Percentiles rank a stretch among this genome's conserved stretches.
phyloP scores from a whole-genome alignment of 1,140 invertebrate genomes.

The Elysia chlorotica region DNA sequence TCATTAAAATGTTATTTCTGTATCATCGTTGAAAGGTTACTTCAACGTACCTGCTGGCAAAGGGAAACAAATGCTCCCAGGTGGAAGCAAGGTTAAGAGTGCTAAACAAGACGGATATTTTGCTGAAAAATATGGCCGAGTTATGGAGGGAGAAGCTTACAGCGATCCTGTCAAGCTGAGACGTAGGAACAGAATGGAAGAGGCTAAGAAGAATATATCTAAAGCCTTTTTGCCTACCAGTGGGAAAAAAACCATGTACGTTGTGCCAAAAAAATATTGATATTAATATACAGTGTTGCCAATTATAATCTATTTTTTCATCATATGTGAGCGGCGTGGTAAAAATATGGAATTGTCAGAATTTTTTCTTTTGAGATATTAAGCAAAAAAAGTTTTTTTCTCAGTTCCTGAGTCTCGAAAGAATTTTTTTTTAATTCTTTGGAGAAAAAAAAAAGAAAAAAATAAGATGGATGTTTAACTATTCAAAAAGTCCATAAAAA shows the following conservation, averaged over 20 bases:
- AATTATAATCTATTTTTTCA: not conserved
- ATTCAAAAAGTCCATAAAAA: no score
- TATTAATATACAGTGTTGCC: not conserved
- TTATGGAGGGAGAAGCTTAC: conserved; percentile 60
- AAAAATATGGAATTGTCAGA: not conserved
- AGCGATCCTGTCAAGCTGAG: conserved; percentile 58
- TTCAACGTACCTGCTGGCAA: conserved; percentile 60
- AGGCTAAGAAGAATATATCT: conserved; percentile 57
- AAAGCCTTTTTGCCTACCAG: conserved; percentile 60
- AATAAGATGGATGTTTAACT: no score
- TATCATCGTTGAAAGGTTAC: conserved; percentile 37
- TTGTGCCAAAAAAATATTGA: conserved; percentile 1
- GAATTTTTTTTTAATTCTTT: not conserved
- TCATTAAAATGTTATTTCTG: no score
- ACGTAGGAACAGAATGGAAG: conserved; percentile 49
- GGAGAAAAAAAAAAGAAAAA: no score
- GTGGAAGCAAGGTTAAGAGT: conserved; percentile 51
- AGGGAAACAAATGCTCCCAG: conserved; percentile 60
- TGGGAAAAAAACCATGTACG: conserved; percentile 58
- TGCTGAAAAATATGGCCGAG: conserved; percentile 51
- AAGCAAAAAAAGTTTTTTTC: no score
- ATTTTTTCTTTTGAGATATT: not conserved
- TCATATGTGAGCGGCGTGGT: no score
- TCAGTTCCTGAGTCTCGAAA: not conserved
- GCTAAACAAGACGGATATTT: conserved; percentile 59